phyloP scores from a whole-genome alignment of 2,888 invertebrate species.

The Schizaphis graminum region DNA sequence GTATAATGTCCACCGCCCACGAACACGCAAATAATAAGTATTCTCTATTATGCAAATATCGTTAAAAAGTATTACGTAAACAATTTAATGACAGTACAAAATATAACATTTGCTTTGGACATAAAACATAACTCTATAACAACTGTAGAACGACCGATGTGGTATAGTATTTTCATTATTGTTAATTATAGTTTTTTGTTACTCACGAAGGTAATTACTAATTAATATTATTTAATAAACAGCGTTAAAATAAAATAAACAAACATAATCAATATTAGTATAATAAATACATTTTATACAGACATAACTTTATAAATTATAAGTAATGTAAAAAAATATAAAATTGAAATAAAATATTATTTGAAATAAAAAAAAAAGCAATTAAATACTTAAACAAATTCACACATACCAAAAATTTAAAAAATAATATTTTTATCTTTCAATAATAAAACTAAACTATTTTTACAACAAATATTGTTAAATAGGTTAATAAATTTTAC shows the following conservation, averaged over 20 bases:
- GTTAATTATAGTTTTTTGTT: not conserved
- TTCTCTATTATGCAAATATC: not conserved
- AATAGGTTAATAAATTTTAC: not conserved
- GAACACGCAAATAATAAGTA: not conserved
- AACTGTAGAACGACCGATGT: not conserved
- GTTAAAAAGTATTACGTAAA: constrained; percentile 16
- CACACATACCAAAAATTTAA: not conserved
- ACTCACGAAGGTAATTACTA: not conserved
- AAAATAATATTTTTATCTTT: not conserved
- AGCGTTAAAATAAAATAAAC: not conserved
- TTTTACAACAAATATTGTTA: not conserved
- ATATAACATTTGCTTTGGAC: not conserved
- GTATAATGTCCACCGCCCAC: not conserved
- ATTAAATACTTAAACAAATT: not conserved
- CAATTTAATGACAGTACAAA: not conserved
- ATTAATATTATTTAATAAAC: not conserved
- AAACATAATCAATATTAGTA: not conserved
- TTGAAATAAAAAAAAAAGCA: not conserved
- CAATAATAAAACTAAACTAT: not conserved
- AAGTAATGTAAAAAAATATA: not conserved
- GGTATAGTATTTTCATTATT: not conserved
- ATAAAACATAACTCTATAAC: not conserved
- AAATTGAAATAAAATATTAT: not conserved
- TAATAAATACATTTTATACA: not conserved
- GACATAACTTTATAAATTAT: not conserved